Evolutionary conservation across 2,113 vertebrate species (phyloP).

Genomic region (Alouatta palliata): DNA sequence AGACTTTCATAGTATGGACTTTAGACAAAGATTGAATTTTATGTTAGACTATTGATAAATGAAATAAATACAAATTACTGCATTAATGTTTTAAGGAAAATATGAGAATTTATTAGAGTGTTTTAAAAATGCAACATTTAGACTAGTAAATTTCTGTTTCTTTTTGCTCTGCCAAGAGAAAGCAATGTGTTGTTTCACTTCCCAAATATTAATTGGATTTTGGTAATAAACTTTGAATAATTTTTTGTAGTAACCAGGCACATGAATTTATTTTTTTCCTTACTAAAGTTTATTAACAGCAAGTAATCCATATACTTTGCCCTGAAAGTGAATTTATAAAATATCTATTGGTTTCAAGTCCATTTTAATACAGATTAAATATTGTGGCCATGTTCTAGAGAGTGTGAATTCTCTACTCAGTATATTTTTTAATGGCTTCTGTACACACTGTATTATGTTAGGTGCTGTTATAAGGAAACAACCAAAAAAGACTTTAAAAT

Average conservation of each 20-base stretch:
- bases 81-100: not conserved
- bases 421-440: not conserved
- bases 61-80: conserved; percentile 36
- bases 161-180: conserved; percentile 35
- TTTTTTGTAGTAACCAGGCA: conserved; percentile 52
- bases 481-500: not conserved
- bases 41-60: not conserved
- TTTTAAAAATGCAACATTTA: conserved; percentile 39
- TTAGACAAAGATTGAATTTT: not conserved
- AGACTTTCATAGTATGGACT: not conserved
- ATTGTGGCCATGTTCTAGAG: conserved; percentile 61
- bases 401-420: not conserved
- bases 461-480: not conserved
- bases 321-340: conserved; percentile 78
- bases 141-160: conserved; percentile 41
- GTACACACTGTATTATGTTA: not conserved
- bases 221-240: conserved; percentile 69
- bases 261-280: not conserved
- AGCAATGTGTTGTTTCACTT: conserved; percentile 62
- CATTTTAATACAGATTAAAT: conserved; percentile 73
- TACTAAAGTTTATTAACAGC: conserved; percentile 77
- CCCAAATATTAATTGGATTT: conserved; percentile 75
- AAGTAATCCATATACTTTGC: conserved; percentile 74
- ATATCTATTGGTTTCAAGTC: conserved; percentile 74
- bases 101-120: not conserved